Evolutionary conservation across 1,140 invertebrate species (phyloP), one percentile per base, ranked within the genome.

Genomic region (Harlomillsia oculata): DNA sequence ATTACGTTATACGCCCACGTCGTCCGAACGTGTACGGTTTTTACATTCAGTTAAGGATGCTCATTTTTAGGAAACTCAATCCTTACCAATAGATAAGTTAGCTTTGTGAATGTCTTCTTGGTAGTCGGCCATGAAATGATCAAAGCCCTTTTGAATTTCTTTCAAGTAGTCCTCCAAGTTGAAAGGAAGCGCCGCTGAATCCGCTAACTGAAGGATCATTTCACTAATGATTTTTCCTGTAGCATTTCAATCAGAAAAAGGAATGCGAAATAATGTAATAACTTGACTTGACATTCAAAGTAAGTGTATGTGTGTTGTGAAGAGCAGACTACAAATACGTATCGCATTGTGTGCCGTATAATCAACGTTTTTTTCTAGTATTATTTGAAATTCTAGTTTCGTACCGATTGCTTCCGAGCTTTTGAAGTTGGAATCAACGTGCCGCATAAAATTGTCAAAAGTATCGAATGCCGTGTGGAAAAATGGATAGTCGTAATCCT

Each of bases 401-500:
- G 41, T 53, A 63, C 61, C 60, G 26, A 65, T 41, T 46, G 56
- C 60, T 54, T 53, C 52, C 9, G 61, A 40, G 46, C 50, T 56
- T 13, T 62, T 67, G 52, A 70, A 71, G 25, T 63, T 60, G 8
- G 66, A 64, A 56, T 74, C 72, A 46, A 72, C 67, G 52, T 66
- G 67, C n/a, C 57, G 64, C 25, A 62, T 49, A 23, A 74, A 65
- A 48, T 71, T 71, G n/a, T 71, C 65, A 59, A 63, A 69, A 5
- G 67, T 72, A 49, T 73, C 72, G 25, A 69, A 66, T 13, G 69
- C 60, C 0, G 72, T 72, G 21, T 67, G 67, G 21, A 67, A 68
- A 8, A 69, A 67, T 25, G 71, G 71, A 53, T 72, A 72, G 9
- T 59, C 56, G 25, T 41, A 61, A 21, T 48, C 44, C 56, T 59